A percentile compares a stretch with the other conserved stretches of the same genome.
Conservation (phyloP, 1,140 invertebrate genomes). For the Lepidurus apus region DNA sequence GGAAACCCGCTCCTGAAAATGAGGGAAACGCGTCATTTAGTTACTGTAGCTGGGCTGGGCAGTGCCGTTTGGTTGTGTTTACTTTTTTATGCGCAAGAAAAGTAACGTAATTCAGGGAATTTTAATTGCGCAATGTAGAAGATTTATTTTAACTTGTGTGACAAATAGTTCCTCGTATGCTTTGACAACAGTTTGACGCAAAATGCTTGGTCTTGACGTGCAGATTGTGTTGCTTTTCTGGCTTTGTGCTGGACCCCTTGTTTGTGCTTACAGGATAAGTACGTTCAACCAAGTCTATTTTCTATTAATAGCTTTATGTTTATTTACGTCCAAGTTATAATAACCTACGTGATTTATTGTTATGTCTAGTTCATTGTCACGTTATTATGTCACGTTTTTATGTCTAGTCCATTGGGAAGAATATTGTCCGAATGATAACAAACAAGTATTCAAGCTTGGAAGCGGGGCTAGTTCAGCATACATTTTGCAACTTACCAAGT, state of each 20-base stretch:
- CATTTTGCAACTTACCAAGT: slow-evolving; percentile 30
- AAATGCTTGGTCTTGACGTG: not conserved
- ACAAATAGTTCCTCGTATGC: not conserved
- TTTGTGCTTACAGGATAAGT: not conserved
- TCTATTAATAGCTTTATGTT: not conserved
- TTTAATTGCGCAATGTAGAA: not conserved
- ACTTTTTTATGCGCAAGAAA: not conserved
- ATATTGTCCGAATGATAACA: slow-evolving; percentile 23
- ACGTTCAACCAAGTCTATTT: no score
- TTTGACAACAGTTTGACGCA: not conserved
- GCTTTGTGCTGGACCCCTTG: not conserved
- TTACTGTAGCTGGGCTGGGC: not conserved
- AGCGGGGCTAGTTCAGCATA: slow-evolving; percentile 9
- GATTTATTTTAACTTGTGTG: not conserved
- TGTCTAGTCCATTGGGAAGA: not conserved
- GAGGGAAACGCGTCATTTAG: not conserved
- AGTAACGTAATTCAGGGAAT: not conserved
- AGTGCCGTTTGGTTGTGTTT: not conserved
- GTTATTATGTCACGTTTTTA: not conserved
- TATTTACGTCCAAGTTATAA: not conserved
- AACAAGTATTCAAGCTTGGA: slow-evolving; percentile 26
- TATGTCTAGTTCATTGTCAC: not conserved
- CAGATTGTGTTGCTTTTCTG: not conserved
- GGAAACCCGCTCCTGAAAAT: not conserved
- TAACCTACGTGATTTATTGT: not conserved